Base-by-base conservation (phyloP, 2,888 invertebrate genomes). In the Agrochola lota region DNA sequence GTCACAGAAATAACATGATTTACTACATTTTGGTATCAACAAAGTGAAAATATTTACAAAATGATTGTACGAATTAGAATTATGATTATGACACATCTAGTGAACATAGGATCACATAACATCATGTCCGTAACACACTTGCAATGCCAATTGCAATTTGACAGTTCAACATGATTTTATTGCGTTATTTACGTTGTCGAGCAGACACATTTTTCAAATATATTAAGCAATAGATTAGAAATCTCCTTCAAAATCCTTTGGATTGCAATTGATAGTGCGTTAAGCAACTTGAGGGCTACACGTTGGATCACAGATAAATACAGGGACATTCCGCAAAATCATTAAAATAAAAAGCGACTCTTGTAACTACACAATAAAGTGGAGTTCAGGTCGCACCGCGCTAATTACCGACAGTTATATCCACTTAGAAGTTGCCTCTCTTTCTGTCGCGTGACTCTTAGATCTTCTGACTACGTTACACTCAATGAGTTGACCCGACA, bases 1-100 rank as follows among this genome's bases (percentile, higher is more conserved):
- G 84, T 85, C 83, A 86, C 83, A 64, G 64, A 77, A 52, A 74
- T 66, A 74, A 86, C 84, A 86, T 85, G 87, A 88, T 89, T 87
- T 80, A 59, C 74, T 80, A 83, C 78, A 81, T 86, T 85, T 87
- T 88, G 81, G 84, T 77, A 87, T 85, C 74, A 83, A 84, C 60
- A 72, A 35, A 17, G 64, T 70, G 72, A 81, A 74, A 69, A 68
- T 88, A 88, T 88, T 73, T 87, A 88, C 85, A 88, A 63, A 73
- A 71, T 75, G 62, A 83, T 80, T 55, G 15, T 52, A 52, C 9
- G 49, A 68, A 52, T 68, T 30, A 52, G 30, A 49, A 30, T 67
- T 5, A 49, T 30, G 67, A 67, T 67, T 5, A 49, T 30, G 67
- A 67, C 23, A 68, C 49, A 23, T 49, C 23, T 8, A 68, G 67